A percentile compares a stretch with the other conserved stretches of the same genome.
Conservation (phyloP, 2,888 invertebrate species). For the Sicus ferrugineus region DNA sequence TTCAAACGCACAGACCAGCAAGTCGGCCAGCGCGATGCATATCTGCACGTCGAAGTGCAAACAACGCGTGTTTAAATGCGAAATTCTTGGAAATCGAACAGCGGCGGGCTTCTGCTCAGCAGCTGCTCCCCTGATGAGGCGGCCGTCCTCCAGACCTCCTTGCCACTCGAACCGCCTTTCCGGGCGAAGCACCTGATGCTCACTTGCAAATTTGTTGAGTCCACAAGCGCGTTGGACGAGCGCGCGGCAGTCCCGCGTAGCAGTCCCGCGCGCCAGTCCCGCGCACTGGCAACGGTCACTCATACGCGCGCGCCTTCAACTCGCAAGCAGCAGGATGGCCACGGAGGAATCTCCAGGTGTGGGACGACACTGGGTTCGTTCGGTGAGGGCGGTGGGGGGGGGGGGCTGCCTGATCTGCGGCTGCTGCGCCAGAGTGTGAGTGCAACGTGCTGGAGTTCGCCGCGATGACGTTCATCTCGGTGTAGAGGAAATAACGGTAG, state of each 20-base stretch:
- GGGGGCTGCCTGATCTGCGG: neutral
- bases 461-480: slow-evolving; percentile 41
- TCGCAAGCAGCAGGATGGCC: neutral
- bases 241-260: too few relatives aligned
- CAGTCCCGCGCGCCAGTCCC: too few relatives aligned
- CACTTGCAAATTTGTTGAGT: too few relatives aligned
- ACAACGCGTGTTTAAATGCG: slow-evolving; percentile 23
- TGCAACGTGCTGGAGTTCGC: slow-evolving; percentile 3
- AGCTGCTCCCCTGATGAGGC: neutral
- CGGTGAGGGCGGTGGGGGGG: neutral
- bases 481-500: slow-evolving; percentile 61
- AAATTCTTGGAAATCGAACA: slow-evolving; percentile 25
- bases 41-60: slow-evolving; percentile 4
- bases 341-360: neutral
- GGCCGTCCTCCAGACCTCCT: too few relatives aligned
- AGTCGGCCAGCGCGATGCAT: too few relatives aligned
- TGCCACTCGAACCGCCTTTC: too few relatives aligned
- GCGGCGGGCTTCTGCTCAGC: neutral
- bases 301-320: neutral
- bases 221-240: too few relatives aligned
- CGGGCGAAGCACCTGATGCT: too few relatives aligned
- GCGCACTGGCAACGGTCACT: too few relatives aligned
- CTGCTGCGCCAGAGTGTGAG: neutral
- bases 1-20: too few relatives aligned
- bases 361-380: too few relatives aligned